Base-by-base conservation (phyloP, 2,113 vertebrate species). In the Takifugu bimaculatus region DNA sequence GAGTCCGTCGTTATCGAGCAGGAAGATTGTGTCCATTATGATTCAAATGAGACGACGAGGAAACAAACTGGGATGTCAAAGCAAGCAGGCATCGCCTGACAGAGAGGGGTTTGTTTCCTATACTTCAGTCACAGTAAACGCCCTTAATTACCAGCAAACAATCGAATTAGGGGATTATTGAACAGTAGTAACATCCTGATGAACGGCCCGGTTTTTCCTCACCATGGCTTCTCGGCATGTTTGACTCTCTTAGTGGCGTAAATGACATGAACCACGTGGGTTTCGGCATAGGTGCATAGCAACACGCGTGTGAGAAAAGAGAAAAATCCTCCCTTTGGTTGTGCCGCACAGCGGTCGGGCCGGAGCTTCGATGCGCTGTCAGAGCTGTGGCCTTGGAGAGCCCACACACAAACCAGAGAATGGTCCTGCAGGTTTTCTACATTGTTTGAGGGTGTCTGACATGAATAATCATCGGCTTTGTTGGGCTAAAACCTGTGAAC, bases 381-480 rank as follows among this genome's bases (percentile, higher is more conserved):
- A 52, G 66, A 51, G 58, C 67, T 55, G 67, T 65, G 78, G 77
- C 83, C 78, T 86, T 81, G 82, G 57, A 60, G 56, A 80, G 68
- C 82, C 74, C 70, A 80, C 81, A 80, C 67, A 67, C 4, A 1
- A 50, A 25, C 6, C 2, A 65, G 14, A 2, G 1, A 70, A 62
- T 20, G 50, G 39, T 75, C 64, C 60, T 70, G 68, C 61, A 57
- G 56, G 29, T 56, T 59, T 62, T 65, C 47, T 63, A 50, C 70
- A 70, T 51, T 61, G 56, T 62, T 12, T 50, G 59, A 68, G 26
- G 25, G 39, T 26, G 45, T 29, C 25, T 49, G 64, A 58, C 45
- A 63, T 73, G 55, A 81, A 52, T 51, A 72, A 68, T 74, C 61
- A 5, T 58, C 42, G 29, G 57, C 55, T 74, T 60, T 64, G 58